A percentile compares a stretch with the other conserved stretches of the same genome.
These are phyloP conservation scores for Amiota communis DNA, from an alignment of 2,888 invertebrate species.

Conservation along the genomic window DNA sequence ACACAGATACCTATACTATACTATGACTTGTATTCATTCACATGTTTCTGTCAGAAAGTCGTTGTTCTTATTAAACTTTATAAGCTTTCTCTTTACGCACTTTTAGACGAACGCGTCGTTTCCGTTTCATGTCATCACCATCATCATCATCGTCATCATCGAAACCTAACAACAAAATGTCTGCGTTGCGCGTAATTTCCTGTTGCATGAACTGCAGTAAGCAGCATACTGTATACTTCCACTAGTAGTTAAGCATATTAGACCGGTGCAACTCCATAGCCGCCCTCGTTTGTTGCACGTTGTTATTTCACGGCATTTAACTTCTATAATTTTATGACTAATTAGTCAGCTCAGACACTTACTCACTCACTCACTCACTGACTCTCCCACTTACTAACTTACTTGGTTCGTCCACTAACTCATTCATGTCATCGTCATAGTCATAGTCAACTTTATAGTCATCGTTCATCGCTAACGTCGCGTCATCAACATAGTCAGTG, in stretches of 20 bases:
- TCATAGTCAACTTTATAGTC: no score
- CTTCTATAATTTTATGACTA: slow-evolving; percentile 66
- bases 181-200: background rate
- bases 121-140: background rate
- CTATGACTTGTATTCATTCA: background rate
- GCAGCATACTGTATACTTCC: background rate
- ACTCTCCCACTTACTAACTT: slow-evolving; percentile 3
- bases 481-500: slow-evolving; percentile 37
- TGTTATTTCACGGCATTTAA: slow-evolving; percentile 35
- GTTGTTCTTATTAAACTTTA: slow-evolving; percentile 3
- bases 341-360: slow-evolving; percentile 60
- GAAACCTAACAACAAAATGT: slow-evolving; percentile 4
- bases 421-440: no score
- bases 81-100: slow-evolving; percentile 13
- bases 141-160: background rate
- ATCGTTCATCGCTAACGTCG: slow-evolving; percentile 9
- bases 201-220: slow-evolving; percentile 6
- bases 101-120: background rate
- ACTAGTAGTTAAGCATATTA: no score
- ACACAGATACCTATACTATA: background rate
- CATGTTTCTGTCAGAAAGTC: background rate
- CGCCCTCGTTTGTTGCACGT: background rate
- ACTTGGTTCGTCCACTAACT: no score
- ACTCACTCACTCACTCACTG: background rate
- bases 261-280: background rate